A percentile compares a stretch with the other conserved stretches of the same genome.
These are phyloP conservation scores for Eupeodes latifasciatus DNA, from an alignment of 2,888 invertebrate species.

Conservation along the genomic window DNA sequence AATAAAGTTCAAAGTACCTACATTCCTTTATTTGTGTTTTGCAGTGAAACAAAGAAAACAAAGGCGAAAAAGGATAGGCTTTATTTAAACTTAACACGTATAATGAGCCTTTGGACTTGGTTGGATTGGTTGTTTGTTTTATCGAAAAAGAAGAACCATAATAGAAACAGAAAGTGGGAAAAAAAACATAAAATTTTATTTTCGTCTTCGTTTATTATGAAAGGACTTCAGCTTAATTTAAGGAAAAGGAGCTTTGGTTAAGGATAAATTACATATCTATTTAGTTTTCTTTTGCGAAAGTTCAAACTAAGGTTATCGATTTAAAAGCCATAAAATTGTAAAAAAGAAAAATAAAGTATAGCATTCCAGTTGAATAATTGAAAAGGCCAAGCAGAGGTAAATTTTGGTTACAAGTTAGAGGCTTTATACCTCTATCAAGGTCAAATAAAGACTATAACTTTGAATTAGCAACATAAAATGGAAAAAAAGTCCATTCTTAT, in stretches of 20 bases:
- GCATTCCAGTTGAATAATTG: no score
- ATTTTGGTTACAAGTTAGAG: no score
- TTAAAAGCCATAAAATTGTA: neutral
- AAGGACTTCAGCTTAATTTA: neutral
- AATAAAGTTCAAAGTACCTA: conserved; percentile 25
- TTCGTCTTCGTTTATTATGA: conserved; percentile 6
- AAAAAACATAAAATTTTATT: conserved; percentile 27
- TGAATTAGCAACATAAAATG: no score
- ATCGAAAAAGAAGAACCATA: neutral
- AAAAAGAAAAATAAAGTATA: neutral
- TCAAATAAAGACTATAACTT: no score
- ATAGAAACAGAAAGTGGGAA: no score
- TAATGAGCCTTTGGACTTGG: conserved; percentile 35
- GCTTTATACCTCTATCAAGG: no score
- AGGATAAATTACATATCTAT: neutral
- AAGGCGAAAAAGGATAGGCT: neutral
- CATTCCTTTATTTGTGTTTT: neutral
- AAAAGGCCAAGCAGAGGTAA: no score
- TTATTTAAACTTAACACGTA: conserved; percentile 12
- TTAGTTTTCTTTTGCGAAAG: neutral
- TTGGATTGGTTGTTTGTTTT: neutral
- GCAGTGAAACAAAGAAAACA: neutral
- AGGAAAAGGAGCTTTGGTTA: neutral
- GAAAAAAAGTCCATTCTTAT: no score
- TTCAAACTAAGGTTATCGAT: conserved; percentile 2